Base-by-base conservation (phyloP, 2,797 vertebrate genomes). In the Mallotus villosus region DNA sequence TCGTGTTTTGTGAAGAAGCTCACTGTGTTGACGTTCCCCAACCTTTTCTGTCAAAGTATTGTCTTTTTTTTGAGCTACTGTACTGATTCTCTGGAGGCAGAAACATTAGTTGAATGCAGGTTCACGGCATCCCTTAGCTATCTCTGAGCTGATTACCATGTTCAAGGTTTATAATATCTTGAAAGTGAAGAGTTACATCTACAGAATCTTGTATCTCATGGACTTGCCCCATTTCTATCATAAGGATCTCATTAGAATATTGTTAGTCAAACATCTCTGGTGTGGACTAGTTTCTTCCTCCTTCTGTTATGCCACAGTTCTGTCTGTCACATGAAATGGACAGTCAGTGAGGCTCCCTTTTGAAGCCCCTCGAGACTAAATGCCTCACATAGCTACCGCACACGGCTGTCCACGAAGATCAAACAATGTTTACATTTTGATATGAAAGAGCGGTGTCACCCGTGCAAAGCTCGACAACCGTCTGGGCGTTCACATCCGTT, bases 381-480 rank as follows among this genome's bases (percentile, higher is more conserved):
- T 61, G 75, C 53, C 78, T 80, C 62, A 67, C 74, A 29, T 3
- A 62, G 0, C 24, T 32, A 73, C 79, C 77, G 83, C 85, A 78
- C 74, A 25, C 2, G 6, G 16, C 3, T 67, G 25, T 21, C 27
- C 68, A 67, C 46, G 59, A 34, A 74, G 34, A 68, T 86, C 76
- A 79, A 73, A 61, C 22, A 19, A 59, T 78, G 79, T 86, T 87
- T 86, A 86, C 82, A 85, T 85, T 82, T 67, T 66, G 73, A 74
- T 63, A 79, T 80, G 58, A 62, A 67, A 86, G 77, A 85, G 70
- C 78, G 16, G 64, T 41, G 61, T 60, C 57, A 75, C 58, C 49
- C 25, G 68, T 60, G 63, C 51, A 4, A 16, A 14, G 32, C 55
- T 24, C 32, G 71, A 19, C 80, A 68, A 24, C 59, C 46, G 78